phyloP scores from a whole-genome alignment of 2,113 vertebrate species.

The Tragelaphus scriptus region DNA sequence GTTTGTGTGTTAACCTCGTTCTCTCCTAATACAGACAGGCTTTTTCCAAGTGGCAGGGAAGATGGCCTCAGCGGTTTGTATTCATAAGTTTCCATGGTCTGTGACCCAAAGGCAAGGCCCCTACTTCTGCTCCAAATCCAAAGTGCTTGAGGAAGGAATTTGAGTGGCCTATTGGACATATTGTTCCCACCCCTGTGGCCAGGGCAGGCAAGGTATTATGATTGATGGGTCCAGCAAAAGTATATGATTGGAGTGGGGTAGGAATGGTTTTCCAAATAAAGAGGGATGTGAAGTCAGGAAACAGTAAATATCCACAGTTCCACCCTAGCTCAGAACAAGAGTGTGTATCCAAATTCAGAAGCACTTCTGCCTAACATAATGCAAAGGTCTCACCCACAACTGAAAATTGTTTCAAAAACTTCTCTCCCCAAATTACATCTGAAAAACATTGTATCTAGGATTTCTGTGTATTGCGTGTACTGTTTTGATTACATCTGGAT shows the following conservation, averaged over 20 bases:
- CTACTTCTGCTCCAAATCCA: slow-evolving; percentile 52
- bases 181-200: slow-evolving; percentile 47
- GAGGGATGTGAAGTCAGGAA: background rate
- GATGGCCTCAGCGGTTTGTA: slow-evolving; percentile 46
- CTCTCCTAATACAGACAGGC: slow-evolving; percentile 52
- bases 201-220: slow-evolving; percentile 66
- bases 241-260: slow-evolving; percentile 10
- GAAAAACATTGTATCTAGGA: background rate
- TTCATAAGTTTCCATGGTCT: slow-evolving; percentile 55
- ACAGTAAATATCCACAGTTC: background rate
- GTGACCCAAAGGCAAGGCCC: slow-evolving; percentile 47
- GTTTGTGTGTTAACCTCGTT: slow-evolving; percentile 44
- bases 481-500: background rate
- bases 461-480: background rate
- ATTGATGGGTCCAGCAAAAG: slow-evolving; percentile 44
- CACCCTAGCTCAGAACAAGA: background rate
- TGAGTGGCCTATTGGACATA: slow-evolving; percentile 56
- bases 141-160: slow-evolving; percentile 62
- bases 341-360: background rate
- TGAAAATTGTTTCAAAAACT: background rate
- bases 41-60: slow-evolving; percentile 55
- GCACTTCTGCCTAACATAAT: background rate
- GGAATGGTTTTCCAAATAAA: slow-evolving; percentile 11
- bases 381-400: background rate
- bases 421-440: background rate